phyloP scores from a whole-genome alignment of 2,888 invertebrate species.

The Nycteola revayana region DNA sequence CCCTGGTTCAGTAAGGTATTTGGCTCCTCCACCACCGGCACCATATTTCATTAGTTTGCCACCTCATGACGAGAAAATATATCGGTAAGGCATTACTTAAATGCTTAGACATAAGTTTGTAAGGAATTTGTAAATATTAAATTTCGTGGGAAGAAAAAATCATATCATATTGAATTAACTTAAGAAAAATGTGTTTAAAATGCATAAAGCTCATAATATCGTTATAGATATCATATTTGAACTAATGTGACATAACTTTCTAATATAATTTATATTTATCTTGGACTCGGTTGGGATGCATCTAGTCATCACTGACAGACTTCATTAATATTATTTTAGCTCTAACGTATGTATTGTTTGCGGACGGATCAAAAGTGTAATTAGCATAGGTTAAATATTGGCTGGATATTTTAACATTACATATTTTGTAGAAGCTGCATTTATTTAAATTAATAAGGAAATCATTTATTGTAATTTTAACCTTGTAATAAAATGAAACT shows the following conservation, averaged over 20 bases:
- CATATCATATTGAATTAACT: slow-evolving; percentile 28
- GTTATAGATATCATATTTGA: slow-evolving; percentile 50
- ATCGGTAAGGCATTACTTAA: slow-evolving; percentile 68
- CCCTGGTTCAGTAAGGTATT: slow-evolving; percentile 76
- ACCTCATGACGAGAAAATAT: slow-evolving; percentile 84
- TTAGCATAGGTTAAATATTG: no score
- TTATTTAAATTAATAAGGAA: no score
- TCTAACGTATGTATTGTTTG: no score
- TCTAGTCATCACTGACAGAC: slow-evolving; percentile 40
- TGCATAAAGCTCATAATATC: slow-evolving; percentile 42
- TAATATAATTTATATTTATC: slow-evolving; percentile 17
- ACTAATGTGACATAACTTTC: slow-evolving; percentile 13
- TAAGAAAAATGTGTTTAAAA: slow-evolving; percentile 25
- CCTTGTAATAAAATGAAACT: no score
- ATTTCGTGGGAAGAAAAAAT: slow-evolving; percentile 33
- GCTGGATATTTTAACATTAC: slow-evolving; percentile 5
- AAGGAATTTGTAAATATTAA: slow-evolving; percentile 47
- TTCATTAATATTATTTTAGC: slow-evolving; percentile 7
- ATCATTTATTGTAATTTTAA: no score
- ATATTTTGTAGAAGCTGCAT: no score
- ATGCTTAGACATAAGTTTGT: slow-evolving; percentile 11
- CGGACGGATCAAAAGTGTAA: neutral
- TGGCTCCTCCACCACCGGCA: slow-evolving; percentile 82
- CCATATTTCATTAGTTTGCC: slow-evolving; percentile 85
- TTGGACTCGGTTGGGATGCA: slow-evolving; percentile 37